Conservation (phyloP, 35 echinoderm and acorn worm species). For the Patiria miniata region DNA sequence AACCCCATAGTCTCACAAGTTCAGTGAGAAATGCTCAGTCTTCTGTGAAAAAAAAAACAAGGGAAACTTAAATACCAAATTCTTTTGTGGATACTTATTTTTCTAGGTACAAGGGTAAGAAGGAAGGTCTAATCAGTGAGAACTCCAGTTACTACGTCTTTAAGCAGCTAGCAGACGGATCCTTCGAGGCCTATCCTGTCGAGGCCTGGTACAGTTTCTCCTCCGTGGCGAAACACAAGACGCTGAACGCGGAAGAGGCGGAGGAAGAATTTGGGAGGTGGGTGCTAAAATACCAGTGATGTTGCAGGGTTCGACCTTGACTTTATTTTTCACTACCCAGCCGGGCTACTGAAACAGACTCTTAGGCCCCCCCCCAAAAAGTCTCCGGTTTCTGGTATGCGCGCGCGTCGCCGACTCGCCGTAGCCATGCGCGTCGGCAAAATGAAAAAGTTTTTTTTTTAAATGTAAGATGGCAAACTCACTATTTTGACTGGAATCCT, state of each 20-base stretch:
- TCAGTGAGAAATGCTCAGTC: no score
- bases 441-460: no score
- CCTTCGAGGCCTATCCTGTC: constrained; percentile 88
- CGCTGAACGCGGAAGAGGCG: constrained; percentile 92
- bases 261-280: constrained; percentile 98
- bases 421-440: no score
- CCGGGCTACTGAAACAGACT: no score
- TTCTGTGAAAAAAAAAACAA: no score
- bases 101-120: constrained; percentile 75
- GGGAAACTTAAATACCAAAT: neutral
- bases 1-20: no score
- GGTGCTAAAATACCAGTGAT: neutral
- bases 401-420: no score
- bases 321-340: no score
- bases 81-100: neutral
- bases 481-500: no score
- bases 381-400: no score
- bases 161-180: constrained; percentile 71
- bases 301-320: neutral
- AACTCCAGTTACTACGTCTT: constrained; percentile 90
- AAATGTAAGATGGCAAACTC: no score
- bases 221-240: constrained; percentile 74
- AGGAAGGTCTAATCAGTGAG: constrained; percentile 80
- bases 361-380: no score
- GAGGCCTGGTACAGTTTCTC: constrained; percentile 96